Conservation (phyloP, 2,113 vertebrate genomes). For the Paraplagusia blochii region DNA sequence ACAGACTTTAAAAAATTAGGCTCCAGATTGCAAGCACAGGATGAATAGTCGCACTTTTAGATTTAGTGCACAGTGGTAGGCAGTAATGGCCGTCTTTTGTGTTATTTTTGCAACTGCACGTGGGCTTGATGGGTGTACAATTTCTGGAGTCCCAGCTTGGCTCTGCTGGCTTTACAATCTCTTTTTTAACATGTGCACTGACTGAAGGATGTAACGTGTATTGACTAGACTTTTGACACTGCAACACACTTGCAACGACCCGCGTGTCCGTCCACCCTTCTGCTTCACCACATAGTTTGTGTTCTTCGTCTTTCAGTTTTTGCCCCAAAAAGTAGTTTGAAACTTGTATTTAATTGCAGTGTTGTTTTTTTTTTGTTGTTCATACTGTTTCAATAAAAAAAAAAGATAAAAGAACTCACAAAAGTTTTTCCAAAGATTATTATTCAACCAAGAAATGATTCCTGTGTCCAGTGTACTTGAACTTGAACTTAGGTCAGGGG, state of each 20-base stretch:
- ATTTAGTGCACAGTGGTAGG: conserved; percentile 43
- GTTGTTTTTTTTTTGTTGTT: conserved; percentile 57
- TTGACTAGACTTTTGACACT: conserved; percentile 71
- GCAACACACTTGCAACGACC: conserved; percentile 71
- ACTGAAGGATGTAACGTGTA: conserved; percentile 63
- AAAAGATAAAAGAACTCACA: conserved; percentile 62
- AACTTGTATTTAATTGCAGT: conserved; percentile 74
- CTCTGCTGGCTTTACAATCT: conserved; percentile 61
- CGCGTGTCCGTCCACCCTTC: conserved; percentile 37
- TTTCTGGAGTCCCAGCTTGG: conserved; percentile 52
- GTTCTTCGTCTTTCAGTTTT: conserved; percentile 61
- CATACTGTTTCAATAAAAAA: conserved; percentile 75
- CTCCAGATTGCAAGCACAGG: conserved; percentile 41
- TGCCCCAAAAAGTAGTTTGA: conserved; percentile 55
- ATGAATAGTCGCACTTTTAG: conserved; percentile 47
- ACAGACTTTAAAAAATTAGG: conserved; percentile 34
- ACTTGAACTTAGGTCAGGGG: no score
- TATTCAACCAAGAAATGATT: no score
- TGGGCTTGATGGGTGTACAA: conserved; percentile 58
- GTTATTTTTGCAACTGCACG: conserved; percentile 37
- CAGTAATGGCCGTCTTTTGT: conserved; percentile 34
- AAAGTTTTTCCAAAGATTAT: not conserved
- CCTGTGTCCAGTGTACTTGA: no score
- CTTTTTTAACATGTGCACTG: conserved; percentile 70
- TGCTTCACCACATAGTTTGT: conserved; percentile 53